phyloP scores from a whole-genome alignment of 2,797 vertebrate genomes.

The Leptoclinus maculatus region DNA sequence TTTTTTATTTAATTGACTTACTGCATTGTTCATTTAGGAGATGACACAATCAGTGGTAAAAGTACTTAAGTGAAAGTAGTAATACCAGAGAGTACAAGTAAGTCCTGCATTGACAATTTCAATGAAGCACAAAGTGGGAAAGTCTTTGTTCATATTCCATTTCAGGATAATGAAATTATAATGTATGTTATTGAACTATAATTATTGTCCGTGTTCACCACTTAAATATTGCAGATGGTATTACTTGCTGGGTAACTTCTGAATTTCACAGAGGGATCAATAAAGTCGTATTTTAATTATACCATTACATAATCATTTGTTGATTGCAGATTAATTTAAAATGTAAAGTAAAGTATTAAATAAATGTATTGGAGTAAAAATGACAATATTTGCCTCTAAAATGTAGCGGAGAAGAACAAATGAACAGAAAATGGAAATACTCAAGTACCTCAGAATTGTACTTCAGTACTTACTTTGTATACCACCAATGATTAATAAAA shows the following conservation, averaged over 20 bases:
- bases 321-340: not conserved
- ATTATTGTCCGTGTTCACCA: not conserved
- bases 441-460: not conserved
- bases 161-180: not conserved
- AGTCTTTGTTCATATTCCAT: not conserved
- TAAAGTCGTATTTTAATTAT: not conserved
- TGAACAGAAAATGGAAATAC: not conserved
- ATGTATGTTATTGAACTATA: not conserved
- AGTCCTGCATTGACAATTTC: too few relatives aligned
- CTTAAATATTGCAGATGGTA: not conserved
- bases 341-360: not conserved
- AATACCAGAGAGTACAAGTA: not conserved
- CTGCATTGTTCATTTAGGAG: not conserved
- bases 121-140: not conserved
- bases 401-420: not conserved
- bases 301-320: not conserved
- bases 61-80: not conserved
- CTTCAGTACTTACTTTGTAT: not conserved
- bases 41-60: not conserved
- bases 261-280: not conserved
- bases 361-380: not conserved
- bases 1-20: not conserved
- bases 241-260: not conserved
- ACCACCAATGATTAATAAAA: not conserved
- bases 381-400: too few relatives aligned